Evolutionary conservation across 2,797 vertebrate species (phyloP).

Genomic region (Hephaestus fuliginosus): DNA sequence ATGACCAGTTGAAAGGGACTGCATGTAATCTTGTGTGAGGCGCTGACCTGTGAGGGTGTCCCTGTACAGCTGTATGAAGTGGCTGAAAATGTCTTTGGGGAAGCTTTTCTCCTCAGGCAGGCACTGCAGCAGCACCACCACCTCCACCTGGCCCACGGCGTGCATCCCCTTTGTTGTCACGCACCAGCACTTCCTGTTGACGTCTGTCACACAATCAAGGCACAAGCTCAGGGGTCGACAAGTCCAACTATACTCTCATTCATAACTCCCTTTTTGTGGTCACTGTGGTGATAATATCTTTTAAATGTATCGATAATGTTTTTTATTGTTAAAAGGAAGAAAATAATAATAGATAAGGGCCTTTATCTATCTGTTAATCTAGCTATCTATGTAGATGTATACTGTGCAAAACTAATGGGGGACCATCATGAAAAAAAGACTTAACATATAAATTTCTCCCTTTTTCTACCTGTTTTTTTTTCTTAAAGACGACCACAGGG

Average conservation of each 20-base stretch:
- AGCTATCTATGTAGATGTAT: neutral
- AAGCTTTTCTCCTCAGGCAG: slow-evolving; percentile 97
- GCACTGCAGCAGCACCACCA: slow-evolving; percentile 96
- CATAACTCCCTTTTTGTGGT: neutral
- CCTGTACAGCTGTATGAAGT: slow-evolving; percentile 97
- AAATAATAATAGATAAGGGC: neutral
- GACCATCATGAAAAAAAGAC: neutral
- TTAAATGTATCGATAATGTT: neutral
- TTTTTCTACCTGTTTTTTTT: neutral
- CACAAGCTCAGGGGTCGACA: slow-evolving; percentile 15
- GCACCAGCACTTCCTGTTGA: slow-evolving; percentile 99
- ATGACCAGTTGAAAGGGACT: neutral
- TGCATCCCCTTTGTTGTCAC: slow-evolving; percentile 99
- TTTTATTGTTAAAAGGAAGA: neutral
- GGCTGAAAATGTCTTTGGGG: slow-evolving; percentile 97
- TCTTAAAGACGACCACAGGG: neutral
- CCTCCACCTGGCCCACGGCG: slow-evolving; percentile 96
- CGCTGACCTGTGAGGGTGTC: slow-evolving; percentile 92
- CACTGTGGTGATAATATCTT: neutral
- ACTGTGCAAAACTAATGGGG: neutral
- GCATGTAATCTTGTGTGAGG: neutral
- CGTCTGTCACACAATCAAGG: slow-evolving; percentile 84
- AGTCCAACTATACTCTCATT: neutral
- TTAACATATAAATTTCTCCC: neutral
- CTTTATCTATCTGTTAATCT: no score